Evolutionary conservation across 2,888 invertebrate species (phyloP).

Genomic region (Mellilla xanthometata): DNA sequence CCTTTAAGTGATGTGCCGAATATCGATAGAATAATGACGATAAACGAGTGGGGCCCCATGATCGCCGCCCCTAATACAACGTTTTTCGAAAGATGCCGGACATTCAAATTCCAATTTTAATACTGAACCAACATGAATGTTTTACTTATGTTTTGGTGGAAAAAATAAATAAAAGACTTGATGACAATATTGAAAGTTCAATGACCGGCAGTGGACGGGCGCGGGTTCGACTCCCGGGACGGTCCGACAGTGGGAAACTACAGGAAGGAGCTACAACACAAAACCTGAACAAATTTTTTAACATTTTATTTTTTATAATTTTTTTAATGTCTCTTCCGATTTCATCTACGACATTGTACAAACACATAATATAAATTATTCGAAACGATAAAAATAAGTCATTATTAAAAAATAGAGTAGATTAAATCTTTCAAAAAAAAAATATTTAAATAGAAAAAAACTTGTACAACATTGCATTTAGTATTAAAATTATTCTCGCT

Average conservation of each 20-base stretch:
- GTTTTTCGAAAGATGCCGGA: conserved; percentile 45
- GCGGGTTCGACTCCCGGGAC: conserved; percentile 56
- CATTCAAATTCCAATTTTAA: conserved; percentile 51
- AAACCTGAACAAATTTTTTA: conserved; percentile 71
- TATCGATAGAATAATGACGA: conserved; percentile 60
- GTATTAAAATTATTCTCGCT: conserved; percentile 72
- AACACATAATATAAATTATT: conserved; percentile 81
- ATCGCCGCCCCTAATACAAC: conserved; percentile 67
- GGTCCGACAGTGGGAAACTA: conserved; percentile 58
- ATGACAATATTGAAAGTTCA: conserved; percentile 50
- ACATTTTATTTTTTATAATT: conserved; percentile 79
- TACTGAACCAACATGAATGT: not conserved
- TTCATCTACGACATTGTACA: conserved; percentile 77
- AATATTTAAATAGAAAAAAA: conserved; percentile 75
- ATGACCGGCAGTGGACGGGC: conserved; percentile 55
- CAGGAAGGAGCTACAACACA: conserved; percentile 64
- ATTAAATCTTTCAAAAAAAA: conserved; percentile 80
- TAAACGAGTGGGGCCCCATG: conserved; percentile 71
- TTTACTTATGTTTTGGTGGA: too few relatives aligned
- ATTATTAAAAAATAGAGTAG: conserved; percentile 78
- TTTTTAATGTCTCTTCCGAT: conserved; percentile 76
- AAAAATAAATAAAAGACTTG: too few relatives aligned
- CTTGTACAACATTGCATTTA: conserved; percentile 82
- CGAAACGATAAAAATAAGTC: conserved; percentile 80
- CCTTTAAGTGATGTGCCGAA: conserved; percentile 74